Conservation (phyloP, 2,888 invertebrate genomes). For the Tetragnatha montana region DNA sequence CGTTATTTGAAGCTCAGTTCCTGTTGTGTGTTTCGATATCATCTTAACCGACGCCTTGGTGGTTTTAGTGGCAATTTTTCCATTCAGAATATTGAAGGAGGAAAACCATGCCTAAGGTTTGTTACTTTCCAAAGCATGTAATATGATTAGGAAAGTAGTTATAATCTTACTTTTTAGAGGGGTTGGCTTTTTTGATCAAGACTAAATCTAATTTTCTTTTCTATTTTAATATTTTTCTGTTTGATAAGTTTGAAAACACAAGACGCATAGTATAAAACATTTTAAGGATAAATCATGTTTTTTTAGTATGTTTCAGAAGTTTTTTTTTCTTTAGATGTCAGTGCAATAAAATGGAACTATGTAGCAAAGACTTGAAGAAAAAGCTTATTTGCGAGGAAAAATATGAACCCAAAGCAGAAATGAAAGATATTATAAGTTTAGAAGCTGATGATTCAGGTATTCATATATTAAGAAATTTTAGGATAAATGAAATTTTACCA, state of each 20-base stretch:
- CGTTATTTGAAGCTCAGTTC: slow-evolving; percentile 76
- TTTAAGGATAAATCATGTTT: neutral
- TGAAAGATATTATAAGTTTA: neutral
- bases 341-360: slow-evolving; percentile 30
- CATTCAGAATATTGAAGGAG: slow-evolving; percentile 75
- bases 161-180: neutral
- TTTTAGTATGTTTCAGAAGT: slow-evolving; percentile 6
- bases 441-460: neutral
- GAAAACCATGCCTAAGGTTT: slow-evolving; percentile 73
- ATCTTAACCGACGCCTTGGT: slow-evolving; percentile 75
- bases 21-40: slow-evolving; percentile 77
- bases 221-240: neutral
- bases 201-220: neutral
- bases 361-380: neutral
- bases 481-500: too few relatives aligned
- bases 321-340: slow-evolving; percentile 19
- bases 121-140: neutral
- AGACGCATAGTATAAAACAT: neutral
- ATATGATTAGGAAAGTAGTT: neutral
- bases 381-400: slow-evolving; percentile 17
- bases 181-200: neutral
- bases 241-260: neutral
- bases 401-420: neutral
- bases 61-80: slow-evolving; percentile 77
- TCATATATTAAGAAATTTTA: too few relatives aligned